Base-by-base conservation (phyloP, 1,140 invertebrate species). In the Drosophila arawakana region DNA sequence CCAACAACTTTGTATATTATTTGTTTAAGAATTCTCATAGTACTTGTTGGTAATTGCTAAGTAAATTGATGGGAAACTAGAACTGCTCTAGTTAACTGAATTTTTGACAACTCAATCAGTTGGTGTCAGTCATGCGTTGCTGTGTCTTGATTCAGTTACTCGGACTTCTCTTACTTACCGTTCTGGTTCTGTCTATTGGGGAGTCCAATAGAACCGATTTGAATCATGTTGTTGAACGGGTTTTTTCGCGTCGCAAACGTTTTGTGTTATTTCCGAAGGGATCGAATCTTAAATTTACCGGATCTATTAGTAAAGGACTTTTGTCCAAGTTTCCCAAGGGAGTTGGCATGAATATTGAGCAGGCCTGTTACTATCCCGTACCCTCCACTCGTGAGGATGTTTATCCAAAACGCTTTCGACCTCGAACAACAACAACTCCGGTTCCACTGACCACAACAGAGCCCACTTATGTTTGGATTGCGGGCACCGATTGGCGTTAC, bases 281-380 rank as follows among this genome's bases (percentile, higher is more conserved):
- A 2, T 75, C 83, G 3, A 73, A 81, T 63, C 41, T 91, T 0
- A 92, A 92, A 47, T 91, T 91, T 25, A 92, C 91, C 0, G 55
- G 80, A 8, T 67, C 72, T 5, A 15, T 92, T 0, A 80, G 77
- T 15, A 91, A 91, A 35, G 79, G 76, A 5, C 18, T 92, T 0
- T 50, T 92, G 2, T 77, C 88, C 0, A 11, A 39, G 0, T 90
- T 49, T 63, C 91, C 91, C 0, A 76, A 11, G 1, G 90, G 91
- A 2, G 63, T 91, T 1, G 9, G 35, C 1, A 86, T 91, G 69
- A 84, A 50, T n/a, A 65, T 91, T 0, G 90, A 92, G 37, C 62
- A 78, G 54, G 90, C 90, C 1, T 65, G 77, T 9, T 92, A 92
- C 21, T 92, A 77, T 73, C 91, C 91, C 2, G 84, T 89, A 30